A percentile compares a stretch with the other conserved stretches of the same genome.
Evolutionary conservation across 2,113 vertebrate species (phyloP).

Genomic region (Kryptolebias marmoratus): DNA sequence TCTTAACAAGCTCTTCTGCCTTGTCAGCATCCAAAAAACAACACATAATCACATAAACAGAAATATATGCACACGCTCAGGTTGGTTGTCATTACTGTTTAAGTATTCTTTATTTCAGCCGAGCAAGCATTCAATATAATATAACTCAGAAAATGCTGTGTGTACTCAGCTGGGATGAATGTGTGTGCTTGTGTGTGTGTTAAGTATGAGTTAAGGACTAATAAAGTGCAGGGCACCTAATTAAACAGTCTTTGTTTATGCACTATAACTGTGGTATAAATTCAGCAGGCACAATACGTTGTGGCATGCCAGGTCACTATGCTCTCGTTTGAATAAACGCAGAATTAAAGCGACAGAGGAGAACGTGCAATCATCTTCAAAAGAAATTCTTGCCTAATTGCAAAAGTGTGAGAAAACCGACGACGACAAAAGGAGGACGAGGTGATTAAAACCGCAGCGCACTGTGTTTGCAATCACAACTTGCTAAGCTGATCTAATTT

Average conservation of each 20-base stretch:
- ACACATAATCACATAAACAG: conserved; percentile 36
- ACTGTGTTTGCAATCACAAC: conserved; percentile 27
- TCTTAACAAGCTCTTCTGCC: conserved; percentile 63
- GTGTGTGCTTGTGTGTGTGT: conserved; percentile 36
- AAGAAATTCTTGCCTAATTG: conserved; percentile 72
- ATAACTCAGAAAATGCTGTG: conserved; percentile 46
- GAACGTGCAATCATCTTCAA: conserved; percentile 66
- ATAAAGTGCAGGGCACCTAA: conserved; percentile 79
- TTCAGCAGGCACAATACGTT: conserved; percentile 63
- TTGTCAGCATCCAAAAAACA: conserved; percentile 59
- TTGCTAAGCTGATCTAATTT: conserved; percentile 29
- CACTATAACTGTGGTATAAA: conserved; percentile 71
- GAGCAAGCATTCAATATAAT: conserved; percentile 66
- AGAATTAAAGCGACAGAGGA: conserved; percentile 59
- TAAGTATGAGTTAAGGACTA: conserved; percentile 77
- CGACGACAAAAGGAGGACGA: conserved; percentile 52
- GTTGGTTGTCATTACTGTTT: conserved; percentile 56
- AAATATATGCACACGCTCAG: conserved; percentile 21
- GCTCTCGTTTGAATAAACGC: conserved; percentile 73
- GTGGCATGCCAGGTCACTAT: conserved; percentile 61
- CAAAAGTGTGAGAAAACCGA: conserved; percentile 64
- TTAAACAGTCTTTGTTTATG: conserved; percentile 82
- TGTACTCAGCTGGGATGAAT: conserved; percentile 37
- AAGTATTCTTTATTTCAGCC: conserved; percentile 60
- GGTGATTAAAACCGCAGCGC: conserved; percentile 55